These are phyloP conservation scores for Callipepla squamata DNA, from an alignment of 2,113 vertebrate species.

Conservation along the genomic window DNA sequence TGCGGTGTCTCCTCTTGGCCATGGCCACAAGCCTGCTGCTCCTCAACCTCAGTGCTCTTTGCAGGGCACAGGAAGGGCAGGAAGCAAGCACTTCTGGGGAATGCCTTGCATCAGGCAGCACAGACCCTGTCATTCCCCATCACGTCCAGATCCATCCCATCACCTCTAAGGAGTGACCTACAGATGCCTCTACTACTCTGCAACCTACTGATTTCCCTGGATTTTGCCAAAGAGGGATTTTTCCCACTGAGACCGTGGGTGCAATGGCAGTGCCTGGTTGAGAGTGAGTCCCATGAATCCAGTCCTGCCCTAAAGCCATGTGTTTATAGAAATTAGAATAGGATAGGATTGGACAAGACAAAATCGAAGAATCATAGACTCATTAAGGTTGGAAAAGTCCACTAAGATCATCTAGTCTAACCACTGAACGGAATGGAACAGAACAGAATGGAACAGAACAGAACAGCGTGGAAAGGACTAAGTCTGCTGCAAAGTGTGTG, in stretches of 20 bases:
- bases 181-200: neutral
- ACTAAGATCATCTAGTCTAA: too few relatives aligned
- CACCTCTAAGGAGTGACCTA: neutral
- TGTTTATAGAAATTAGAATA: neutral
- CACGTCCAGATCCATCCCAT: neutral
- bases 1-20: neutral
- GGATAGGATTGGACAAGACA: too few relatives aligned
- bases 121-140: neutral
- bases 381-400: too few relatives aligned
- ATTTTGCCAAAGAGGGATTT: neutral
- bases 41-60: neutral
- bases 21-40: neutral
- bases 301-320: neutral
- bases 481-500: neutral
- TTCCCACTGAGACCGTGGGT: neutral
- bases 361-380: too few relatives aligned
- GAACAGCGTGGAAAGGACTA: too few relatives aligned
- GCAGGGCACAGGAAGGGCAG: neutral
- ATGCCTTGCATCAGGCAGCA: fast-evolving
- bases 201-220: neutral
- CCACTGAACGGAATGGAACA: too few relatives aligned
- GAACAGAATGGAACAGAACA: too few relatives aligned
- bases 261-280: fast-evolving
- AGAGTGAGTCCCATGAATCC: neutral
- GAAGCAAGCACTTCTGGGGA: neutral